Percentiles rank a stretch among this genome's conserved stretches.
phyloP scores from a whole-genome alignment of 2,797 vertebrate genomes.

The Lithobates pipiens region DNA sequence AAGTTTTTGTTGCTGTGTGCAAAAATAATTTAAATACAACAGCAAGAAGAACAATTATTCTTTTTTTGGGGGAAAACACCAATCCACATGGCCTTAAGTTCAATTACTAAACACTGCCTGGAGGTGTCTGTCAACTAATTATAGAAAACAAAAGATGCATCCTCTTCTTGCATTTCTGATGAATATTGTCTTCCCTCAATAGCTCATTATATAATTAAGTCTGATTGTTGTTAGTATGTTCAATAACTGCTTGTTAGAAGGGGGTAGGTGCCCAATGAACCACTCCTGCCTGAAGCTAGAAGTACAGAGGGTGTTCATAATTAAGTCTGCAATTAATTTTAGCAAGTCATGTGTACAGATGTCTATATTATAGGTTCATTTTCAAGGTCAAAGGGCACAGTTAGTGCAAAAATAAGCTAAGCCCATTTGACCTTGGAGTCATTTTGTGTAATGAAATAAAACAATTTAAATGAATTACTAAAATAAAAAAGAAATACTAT shows the following conservation, averaged over 20 bases:
- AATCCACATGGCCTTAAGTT: constrained; percentile 62
- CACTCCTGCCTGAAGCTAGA: constrained; percentile 80
- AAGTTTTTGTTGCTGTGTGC: too few species aligned
- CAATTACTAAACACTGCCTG: constrained; percentile 76
- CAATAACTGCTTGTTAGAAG: constrained; percentile 90
- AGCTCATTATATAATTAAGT: constrained; percentile 92
- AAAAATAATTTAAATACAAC: not conserved
- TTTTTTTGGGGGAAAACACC: constrained; percentile 52
- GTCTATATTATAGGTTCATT: constrained; percentile 70
- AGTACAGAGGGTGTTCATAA: constrained; percentile 69
- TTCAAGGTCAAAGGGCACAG: constrained; percentile 73
- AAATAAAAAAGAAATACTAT: too few species aligned
- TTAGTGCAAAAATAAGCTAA: constrained; percentile 12
- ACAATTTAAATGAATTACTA: too few species aligned
- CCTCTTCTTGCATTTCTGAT: constrained; percentile 75
- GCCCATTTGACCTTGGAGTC: constrained; percentile 23
- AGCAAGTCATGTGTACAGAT: constrained; percentile 73
- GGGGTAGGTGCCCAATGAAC: constrained; percentile 79
- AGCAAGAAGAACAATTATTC: not conserved
- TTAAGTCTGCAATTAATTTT: constrained; percentile 77
- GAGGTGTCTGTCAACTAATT: constrained; percentile 85
- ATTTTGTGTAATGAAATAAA: too few species aligned
- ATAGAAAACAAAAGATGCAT: constrained; percentile 80
- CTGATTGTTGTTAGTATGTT: constrained; percentile 90
- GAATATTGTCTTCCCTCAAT: constrained; percentile 86